A percentile compares a stretch with the other conserved stretches of the same genome.
These are phyloP conservation scores for Lerema accius DNA, from an alignment of 1,140 invertebrate species.

Conservation along the genomic window DNA sequence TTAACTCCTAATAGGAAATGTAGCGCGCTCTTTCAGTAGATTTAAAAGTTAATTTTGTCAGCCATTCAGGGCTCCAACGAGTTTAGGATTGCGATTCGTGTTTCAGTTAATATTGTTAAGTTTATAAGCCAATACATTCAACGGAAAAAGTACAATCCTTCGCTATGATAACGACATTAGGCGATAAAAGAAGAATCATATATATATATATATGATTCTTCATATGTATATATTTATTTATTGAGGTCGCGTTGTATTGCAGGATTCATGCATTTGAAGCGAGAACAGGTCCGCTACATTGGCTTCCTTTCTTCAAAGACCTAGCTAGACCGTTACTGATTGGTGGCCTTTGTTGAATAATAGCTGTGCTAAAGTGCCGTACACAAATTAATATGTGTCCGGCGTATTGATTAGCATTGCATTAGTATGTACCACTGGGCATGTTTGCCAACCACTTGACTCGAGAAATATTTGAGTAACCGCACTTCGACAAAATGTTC, in stretches of 20 bases:
- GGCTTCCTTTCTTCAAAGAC: constrained; percentile 54
- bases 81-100: no score
- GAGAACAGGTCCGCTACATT: constrained; percentile 36
- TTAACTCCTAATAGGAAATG: no score
- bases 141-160: no score
- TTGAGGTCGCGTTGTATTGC: neutral
- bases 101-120: no score
- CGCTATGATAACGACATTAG: no score
- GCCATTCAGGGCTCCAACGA: no score
- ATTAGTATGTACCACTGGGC: constrained; percentile 65
- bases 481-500: constrained; percentile 42
- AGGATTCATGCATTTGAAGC: neutral
- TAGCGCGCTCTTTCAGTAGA: no score
- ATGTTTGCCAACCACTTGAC: constrained; percentile 55
- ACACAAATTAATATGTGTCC: constrained; percentile 74
- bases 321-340: constrained; percentile 66
- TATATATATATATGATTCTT: no score
- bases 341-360: constrained; percentile 50
- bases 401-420: constrained; percentile 69
- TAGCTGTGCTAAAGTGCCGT: constrained; percentile 60
- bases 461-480: constrained; percentile 64
- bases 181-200: no score
- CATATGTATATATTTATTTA: no score
- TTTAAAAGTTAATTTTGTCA: no score
- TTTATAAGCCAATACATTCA: no score